These are phyloP conservation scores for Sebastes taczanowskii DNA, from an alignment of 2,797 vertebrate genomes.

Conservation along the genomic window DNA sequence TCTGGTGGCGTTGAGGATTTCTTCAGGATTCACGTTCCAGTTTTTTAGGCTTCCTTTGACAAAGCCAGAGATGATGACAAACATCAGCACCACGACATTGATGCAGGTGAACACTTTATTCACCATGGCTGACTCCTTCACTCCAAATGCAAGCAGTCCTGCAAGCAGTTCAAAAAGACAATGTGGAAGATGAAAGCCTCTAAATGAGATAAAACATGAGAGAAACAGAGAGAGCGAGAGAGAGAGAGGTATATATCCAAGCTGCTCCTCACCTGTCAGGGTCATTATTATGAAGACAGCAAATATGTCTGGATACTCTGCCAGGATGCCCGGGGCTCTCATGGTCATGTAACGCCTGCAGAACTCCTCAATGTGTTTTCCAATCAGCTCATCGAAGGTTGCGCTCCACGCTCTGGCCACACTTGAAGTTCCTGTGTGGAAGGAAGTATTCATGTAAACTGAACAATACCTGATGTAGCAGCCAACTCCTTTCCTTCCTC, in stretches of 20 bases:
- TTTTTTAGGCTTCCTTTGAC: slow-evolving; percentile 91
- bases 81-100: slow-evolving; percentile 92
- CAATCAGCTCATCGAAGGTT: slow-evolving; percentile 93
- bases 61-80: slow-evolving; percentile 90
- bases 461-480: neutral
- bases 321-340: slow-evolving; percentile 87
- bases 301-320: slow-evolving; percentile 92
- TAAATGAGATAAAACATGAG: too few species aligned
- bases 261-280: slow-evolving; percentile 85
- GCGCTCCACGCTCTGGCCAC: slow-evolving; percentile 96
- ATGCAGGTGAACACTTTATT: slow-evolving; percentile 96
- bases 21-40: slow-evolving; percentile 86
- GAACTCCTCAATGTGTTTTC: slow-evolving; percentile 85
- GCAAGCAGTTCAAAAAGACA: neutral
- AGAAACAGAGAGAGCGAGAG: too few species aligned
- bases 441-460: neutral
- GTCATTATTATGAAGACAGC: slow-evolving; percentile 91
- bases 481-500: neutral
- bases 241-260: too few species aligned
- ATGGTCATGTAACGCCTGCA: slow-evolving; percentile 86
- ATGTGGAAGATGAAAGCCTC: neutral
- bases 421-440: slow-evolving; percentile 91
- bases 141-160: slow-evolving; percentile 92
- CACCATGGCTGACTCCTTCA: slow-evolving; percentile 96
- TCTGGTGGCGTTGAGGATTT: slow-evolving; percentile 76